These are phyloP conservation scores for Lumbricus terrestris DNA, from an alignment of 2,888 invertebrate genomes.

Conservation along the genomic window DNA sequence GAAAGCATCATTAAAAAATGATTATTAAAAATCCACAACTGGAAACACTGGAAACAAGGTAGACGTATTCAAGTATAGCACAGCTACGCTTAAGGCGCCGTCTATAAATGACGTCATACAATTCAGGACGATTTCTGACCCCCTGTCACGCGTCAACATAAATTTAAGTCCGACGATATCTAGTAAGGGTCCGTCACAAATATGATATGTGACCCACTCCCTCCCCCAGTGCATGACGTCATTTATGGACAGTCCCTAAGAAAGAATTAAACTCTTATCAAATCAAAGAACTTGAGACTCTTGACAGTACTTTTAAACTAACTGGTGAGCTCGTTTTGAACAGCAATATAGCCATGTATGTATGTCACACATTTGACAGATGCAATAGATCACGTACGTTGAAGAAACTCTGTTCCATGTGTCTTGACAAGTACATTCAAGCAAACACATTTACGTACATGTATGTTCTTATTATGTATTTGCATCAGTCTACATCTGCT, in stretches of 20 bases:
- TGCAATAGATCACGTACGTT: neutral
- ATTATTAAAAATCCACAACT: neutral
- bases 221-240: too few relatives aligned
- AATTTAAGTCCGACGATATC: too few relatives aligned
- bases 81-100: too few relatives aligned
- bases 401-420: neutral
- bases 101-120: too few relatives aligned
- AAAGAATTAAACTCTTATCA: neutral
- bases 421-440: neutral
- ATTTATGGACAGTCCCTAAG: too few relatives aligned
- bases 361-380: neutral
- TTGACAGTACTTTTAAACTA: neutral
- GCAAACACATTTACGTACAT: neutral
- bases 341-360: neutral
- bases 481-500: too few relatives aligned
- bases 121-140: too few relatives aligned
- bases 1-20: neutral
- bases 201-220: too few relatives aligned
- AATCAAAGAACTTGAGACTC: neutral
- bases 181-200: too few relatives aligned
- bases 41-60: neutral
- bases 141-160: too few relatives aligned
- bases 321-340: neutral
- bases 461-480: too few relatives aligned
- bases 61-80: neutral